A percentile compares a stretch with the other conserved stretches of the same genome.
Evolutionary conservation across 2,113 vertebrate species (phyloP).

Genomic region (Vombatus ursinus): DNA sequence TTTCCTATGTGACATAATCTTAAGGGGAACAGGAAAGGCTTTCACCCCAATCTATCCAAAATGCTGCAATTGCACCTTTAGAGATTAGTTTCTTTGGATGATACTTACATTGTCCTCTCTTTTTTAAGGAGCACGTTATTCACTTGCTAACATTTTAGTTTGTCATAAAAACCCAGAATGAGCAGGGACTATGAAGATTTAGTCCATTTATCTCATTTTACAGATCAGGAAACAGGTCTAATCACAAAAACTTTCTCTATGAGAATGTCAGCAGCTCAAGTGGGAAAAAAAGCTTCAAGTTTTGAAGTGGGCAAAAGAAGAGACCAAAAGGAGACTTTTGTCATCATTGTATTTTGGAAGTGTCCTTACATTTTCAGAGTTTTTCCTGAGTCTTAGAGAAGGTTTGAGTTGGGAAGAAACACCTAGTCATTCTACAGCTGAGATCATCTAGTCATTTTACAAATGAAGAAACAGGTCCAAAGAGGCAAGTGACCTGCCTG

Average conservation of each 20-base stretch:
- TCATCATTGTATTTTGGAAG: neutral
- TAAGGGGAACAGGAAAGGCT: slow-evolving; percentile 6
- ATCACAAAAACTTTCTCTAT: neutral
- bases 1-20: neutral
- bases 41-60: neutral
- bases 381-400: neutral
- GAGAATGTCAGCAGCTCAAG: neutral
- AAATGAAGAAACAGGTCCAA: neutral
- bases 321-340: neutral
- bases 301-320: neutral
- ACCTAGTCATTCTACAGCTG: neutral
- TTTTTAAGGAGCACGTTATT: neutral
- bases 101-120: neutral
- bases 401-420: neutral
- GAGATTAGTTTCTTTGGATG: neutral
- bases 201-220: neutral
- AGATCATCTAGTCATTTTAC: neutral
- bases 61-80: neutral
- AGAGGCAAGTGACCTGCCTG: neutral
- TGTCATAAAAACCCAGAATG: neutral
- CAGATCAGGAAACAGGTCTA: neutral
- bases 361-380: neutral
- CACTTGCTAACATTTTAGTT: neutral
- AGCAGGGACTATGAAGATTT: neutral
- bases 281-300: neutral